Base-by-base conservation (phyloP, 2,888 invertebrate species). In the Mylabris sibirica region DNA sequence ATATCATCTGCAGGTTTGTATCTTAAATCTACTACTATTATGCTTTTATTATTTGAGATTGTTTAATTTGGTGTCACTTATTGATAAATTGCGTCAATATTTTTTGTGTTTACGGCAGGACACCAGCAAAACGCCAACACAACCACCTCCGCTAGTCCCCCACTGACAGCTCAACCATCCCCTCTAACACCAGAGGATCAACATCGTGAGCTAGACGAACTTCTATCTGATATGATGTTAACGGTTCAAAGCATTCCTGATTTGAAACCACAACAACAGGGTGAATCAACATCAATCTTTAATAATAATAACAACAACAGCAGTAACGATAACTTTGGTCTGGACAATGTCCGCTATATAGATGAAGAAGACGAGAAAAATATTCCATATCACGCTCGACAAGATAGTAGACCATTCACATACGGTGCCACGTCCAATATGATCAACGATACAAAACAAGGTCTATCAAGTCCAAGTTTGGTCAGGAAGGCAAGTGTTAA, bases 351-450 rank as follows among this genome's bases (percentile, higher is more conserved):
- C 69, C 80, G 84, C 65, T 84, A 79, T 79, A 85, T 85, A 77
- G 84, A 85, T 83, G 83, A 83, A 63, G 82, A 83, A 66, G 81
- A 82, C 63, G 87, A 87, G 75, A 88, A 88, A 74, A 89, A 91
- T 84, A 94, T 95, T 84, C 96, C 96, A 77, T 96, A 96, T 87
- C 96, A 96, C 91, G 95, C 96, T 81, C 89, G 96, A 80, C 91
- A 93, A 78, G 93, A 95, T 85, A 93, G 94, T 79, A 90, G 93
- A 79, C 96, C 96, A 72, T 96, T 96, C 86, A 93, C 94, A 68
- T 96, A 96, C 90, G 94, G 94, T 67, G 91, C 84, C 89, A 81
- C 81, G 72, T 77, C 79, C 67, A 78, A 78, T 71, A 85, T 84
- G 84, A 84, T 84, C 70, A 79, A 75, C 69, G 83, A 84, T 20